These are phyloP conservation scores for Lasioglossum malachurum DNA, from an alignment of 2,888 invertebrate species.

Conservation along the genomic window DNA sequence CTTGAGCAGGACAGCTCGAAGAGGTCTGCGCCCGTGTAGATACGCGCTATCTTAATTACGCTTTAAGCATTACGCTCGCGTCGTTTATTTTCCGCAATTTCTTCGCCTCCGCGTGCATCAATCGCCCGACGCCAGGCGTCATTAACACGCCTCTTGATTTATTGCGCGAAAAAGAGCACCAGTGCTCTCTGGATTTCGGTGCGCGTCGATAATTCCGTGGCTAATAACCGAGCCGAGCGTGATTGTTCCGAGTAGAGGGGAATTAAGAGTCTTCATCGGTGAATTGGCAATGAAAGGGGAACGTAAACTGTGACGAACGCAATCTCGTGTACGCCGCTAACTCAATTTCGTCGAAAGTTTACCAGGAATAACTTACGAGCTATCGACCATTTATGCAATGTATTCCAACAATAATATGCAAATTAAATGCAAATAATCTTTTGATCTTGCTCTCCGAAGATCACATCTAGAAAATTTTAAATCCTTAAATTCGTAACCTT, in stretches of 20 bases:
- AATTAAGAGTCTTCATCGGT: conserved; percentile 19
- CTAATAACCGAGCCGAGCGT: conserved; percentile 45
- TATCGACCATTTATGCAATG: neutral
- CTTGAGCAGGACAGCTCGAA: neutral
- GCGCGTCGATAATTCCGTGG: conserved; percentile 54
- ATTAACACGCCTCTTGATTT: conserved; percentile 66
- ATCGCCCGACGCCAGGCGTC: conserved; percentile 47
- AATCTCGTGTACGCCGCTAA: neutral
- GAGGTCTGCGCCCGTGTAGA: neutral
- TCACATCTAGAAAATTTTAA: neutral
- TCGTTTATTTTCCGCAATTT: conserved; percentile 52
- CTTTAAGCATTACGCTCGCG: conserved; percentile 26
- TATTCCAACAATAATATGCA: neutral
- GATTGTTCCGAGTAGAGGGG: conserved; percentile 10
- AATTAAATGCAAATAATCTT: neutral
- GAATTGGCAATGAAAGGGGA: conserved; percentile 4
- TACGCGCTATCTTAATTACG: conserved; percentile 46
- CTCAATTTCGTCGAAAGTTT: neutral
- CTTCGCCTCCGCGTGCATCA: conserved; percentile 42
- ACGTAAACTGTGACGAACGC: conserved; percentile 9
- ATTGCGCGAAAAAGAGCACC: conserved; percentile 53
- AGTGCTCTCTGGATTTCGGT: conserved; percentile 39
- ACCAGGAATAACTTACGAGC: neutral
- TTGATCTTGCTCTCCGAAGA: neutral
- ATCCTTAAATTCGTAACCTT: neutral